Evolutionary conservation across 2,113 vertebrate species (phyloP), one percentile per base, ranked within the genome.

Genomic region (Catharus minimus): DNA sequence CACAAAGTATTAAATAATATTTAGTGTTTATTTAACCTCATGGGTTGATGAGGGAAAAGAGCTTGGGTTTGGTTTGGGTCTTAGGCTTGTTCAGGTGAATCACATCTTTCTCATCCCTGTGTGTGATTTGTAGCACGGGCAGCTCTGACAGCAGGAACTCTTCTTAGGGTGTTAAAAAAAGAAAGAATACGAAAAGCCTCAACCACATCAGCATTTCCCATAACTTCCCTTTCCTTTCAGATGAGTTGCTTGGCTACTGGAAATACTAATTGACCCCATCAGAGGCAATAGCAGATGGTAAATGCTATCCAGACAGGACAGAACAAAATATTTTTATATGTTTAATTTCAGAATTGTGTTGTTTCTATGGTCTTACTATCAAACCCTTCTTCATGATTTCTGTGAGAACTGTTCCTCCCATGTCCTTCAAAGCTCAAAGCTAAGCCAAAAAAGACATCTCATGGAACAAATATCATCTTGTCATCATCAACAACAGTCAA

Each of bases 151-250:
- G 52, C 47, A 81, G n/a, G 33, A 89, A 17, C 0, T 1, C 26
- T 33, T 77, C 10, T 73, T 61, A 33, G 5, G 32, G 5, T 57
- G 33, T 56, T 67, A 71, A 81, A 77, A 20, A 77, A 60, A 80
- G 6, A 73, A 67, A 44, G 11, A 57, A 20, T 17, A 28, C 0
- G 0, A 32, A 55, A 64, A 43, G 2, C 5, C 4, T 4, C 14
- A 11, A 61, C 8, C 7, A 41, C 27, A 39, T 44, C 47, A 52
- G 36, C 20, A 65, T 87, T 78, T 82, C 17, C 12, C 41, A 33
- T 84, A 60, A 53, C 16, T 84, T 46, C 15, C 9, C 32, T 43
- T 88, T 27, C 50, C 43, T 12, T 82, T 43, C 53, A 67, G 36
- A 67, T 46, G 28, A 80, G 24, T 58, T 84, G 14, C 52, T 91